phyloP scores from a whole-genome alignment of 1,140 invertebrate species.

The Zelostemma sp. region DNA sequence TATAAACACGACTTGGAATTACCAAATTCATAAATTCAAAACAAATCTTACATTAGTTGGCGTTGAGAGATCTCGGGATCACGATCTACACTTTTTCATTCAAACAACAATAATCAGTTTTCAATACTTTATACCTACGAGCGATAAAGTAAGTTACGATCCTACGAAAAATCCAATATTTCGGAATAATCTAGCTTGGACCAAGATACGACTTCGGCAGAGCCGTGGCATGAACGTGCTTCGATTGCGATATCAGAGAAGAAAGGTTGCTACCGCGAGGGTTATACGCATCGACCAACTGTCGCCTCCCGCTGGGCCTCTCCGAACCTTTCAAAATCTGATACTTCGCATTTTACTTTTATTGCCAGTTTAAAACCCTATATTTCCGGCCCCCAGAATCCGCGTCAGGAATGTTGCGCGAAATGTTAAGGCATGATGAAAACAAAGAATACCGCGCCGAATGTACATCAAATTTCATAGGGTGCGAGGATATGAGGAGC shows the following conservation, averaged over 20 bases:
- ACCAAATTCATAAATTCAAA: too few species aligned
- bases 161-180: slow-evolving; percentile 54
- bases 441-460: slow-evolving; percentile 26
- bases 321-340: slow-evolving; percentile 54
- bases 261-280: slow-evolving; percentile 53
- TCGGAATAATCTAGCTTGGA: slow-evolving; percentile 51
- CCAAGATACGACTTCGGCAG: slow-evolving; percentile 47
- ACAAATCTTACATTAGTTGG: too few species aligned
- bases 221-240: slow-evolving; percentile 60
- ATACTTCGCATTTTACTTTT: slow-evolving; percentile 65
- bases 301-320: slow-evolving; percentile 49
- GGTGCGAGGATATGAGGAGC: slow-evolving; percentile 16
- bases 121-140: slow-evolving; percentile 26
- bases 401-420: slow-evolving; percentile 16
- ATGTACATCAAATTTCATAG: slow-evolving; percentile 38
- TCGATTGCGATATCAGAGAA: slow-evolving; percentile 63
- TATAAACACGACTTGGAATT: too few species aligned
- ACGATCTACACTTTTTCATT: slow-evolving; percentile 38
- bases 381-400: slow-evolving; percentile 52
- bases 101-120: slow-evolving; percentile 38
- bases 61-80: too few species aligned
- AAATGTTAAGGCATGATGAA: slow-evolving; percentile 29
- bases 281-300: slow-evolving; percentile 66
- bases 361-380: slow-evolving; percentile 70
- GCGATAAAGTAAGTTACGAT: slow-evolving; percentile 41